A percentile compares a stretch with the other conserved stretches of the same genome.
Conservation (phyloP, 1,140 invertebrate species). For the Drosophila arizonae region DNA sequence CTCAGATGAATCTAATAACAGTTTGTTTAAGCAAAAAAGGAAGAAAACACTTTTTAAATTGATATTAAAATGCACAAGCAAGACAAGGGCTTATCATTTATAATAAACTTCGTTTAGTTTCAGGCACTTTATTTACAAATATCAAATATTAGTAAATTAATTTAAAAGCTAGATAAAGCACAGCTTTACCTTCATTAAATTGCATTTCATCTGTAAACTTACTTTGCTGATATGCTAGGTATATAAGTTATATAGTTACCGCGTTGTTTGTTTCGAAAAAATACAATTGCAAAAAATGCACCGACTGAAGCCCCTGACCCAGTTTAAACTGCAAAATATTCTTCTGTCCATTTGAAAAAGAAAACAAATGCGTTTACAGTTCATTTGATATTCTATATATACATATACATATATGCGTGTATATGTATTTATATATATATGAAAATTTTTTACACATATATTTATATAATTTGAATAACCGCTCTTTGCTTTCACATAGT, state of each 20-base stretch:
- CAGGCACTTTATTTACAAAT: too few species aligned
- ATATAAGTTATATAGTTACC: constrained; percentile 32
- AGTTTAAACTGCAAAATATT: constrained; percentile 39
- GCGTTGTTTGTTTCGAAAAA: not conserved
- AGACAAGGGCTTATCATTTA: too few species aligned
- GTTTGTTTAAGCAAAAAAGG: too few species aligned
- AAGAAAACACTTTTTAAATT: too few species aligned
- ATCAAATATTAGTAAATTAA: too few species aligned
- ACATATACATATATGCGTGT: not conserved
- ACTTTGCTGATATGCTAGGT: not conserved
- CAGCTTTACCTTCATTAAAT: too few species aligned
- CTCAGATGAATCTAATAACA: too few species aligned
- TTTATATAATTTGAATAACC: constrained; percentile 12
- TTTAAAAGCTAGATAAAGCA: too few species aligned
- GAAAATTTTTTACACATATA: too few species aligned
- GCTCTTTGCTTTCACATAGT: constrained; percentile 34
- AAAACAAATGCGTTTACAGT: constrained; percentile 16
- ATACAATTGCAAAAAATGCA: not conserved
- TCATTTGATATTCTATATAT: not conserved
- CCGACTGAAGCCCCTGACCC: constrained; percentile 35
- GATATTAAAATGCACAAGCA: too few species aligned
- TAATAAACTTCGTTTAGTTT: too few species aligned
- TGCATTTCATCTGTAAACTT: not conserved
- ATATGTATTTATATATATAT: not conserved
- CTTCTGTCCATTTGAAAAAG: constrained; percentile 4